phyloP scores from a whole-genome alignment of 2,888 invertebrate species.

The Pammene aurita region DNA sequence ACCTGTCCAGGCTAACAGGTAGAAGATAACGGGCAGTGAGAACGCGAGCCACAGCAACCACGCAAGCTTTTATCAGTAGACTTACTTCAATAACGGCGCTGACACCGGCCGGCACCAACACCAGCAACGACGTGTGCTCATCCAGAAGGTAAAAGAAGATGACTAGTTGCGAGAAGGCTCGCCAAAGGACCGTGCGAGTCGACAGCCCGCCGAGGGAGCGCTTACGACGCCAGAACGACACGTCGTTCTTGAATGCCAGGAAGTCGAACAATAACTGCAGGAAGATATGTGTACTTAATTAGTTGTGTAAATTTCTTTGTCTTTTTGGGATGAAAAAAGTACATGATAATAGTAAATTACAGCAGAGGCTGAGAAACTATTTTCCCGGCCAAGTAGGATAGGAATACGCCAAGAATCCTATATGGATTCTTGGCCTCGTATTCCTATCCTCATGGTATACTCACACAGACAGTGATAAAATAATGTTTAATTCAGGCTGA shows the following conservation, averaged over 20 bases:
- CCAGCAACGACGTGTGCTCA: conserved; percentile 94
- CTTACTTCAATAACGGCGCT: conserved; percentile 94
- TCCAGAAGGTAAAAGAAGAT: conserved; percentile 96
- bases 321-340: background rate
- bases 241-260: conserved; percentile 98
- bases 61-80: no score
- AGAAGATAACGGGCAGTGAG: conserved; percentile 94
- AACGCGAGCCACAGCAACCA: conserved; percentile 94
- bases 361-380: no score
- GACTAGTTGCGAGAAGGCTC: conserved; percentile 95
- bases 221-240: conserved; percentile 95
- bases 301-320: background rate
- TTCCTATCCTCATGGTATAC: no score
- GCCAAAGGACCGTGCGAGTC: conserved; percentile 94
- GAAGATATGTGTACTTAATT: conserved; percentile 15
- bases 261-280: conserved; percentile 97
- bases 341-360: no score
- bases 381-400: no score
- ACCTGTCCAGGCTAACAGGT: conserved; percentile 87
- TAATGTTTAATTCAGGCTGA: no score
- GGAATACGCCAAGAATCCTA: no score
- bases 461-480: no score
- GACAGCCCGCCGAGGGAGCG: conserved; percentile 95
- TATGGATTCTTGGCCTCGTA: no score
- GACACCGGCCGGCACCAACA: conserved; percentile 93